Evolutionary conservation across 2,113 vertebrate species (phyloP), one percentile per base, ranked within the genome.

Genomic region (Chloropsis cyanopogon): DNA sequence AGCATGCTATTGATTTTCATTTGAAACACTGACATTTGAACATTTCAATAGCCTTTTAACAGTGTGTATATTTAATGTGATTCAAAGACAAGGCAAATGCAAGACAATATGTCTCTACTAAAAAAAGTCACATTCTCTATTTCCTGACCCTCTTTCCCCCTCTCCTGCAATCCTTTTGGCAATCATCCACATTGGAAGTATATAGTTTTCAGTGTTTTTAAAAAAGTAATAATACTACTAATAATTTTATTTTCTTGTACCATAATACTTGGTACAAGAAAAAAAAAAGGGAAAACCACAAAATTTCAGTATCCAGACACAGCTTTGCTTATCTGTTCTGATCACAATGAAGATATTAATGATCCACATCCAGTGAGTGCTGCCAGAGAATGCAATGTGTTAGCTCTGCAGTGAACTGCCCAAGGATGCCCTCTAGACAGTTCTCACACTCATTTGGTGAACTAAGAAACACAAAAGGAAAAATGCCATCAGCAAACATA

Each of bases 1-100:
- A 94, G 97, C 66, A 53, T 71, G 50, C 65, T 94, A 97, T 97
- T 96, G 97, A 97, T 96, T 96, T 96, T 96, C 72, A 53, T 92
- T 82, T 96, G 86, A 91, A 95, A 94, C 79, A 78, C 46, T 70
- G 76, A 63, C 90, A 91, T 93, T 88, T 91, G 52, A 95, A 93
- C 70, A 87, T 91, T 92, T 80, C 90, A 79, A 49, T 81, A 88
- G 68, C 76, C 94, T 94, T 96, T 96, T 92, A 96, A 35, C 63
- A 42, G 47, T 57, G 91, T 92, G 73, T 93, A 94, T 96, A 91
- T 96, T 95, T 96, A 95, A 96, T 92, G 91, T 57, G 85, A 56
- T 93, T 88, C 54, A 77, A 86, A 88, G 68, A 73, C 68, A 75
- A 93, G 70, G 37, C 56, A 88, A 91, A 70, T 78, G 83, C 75